Conservation (phyloP, 1,140 invertebrate genomes). For the Phortica variegata region DNA sequence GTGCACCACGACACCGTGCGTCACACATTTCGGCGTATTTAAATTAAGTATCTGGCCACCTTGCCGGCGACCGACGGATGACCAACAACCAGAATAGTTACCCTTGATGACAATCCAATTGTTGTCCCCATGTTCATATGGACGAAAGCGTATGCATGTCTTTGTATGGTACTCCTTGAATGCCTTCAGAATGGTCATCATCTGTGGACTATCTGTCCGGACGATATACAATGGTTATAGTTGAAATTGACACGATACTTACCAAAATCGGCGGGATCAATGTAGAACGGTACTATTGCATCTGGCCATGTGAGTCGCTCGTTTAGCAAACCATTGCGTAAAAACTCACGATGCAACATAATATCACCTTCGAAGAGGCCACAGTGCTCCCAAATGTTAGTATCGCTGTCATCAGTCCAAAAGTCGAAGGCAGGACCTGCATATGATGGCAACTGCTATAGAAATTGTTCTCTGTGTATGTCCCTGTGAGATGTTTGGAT, state of each 20-base stretch:
- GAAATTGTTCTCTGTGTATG: not conserved
- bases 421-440: slow-evolving; percentile 61
- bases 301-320: slow-evolving; percentile 64
- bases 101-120: slow-evolving; percentile 67
- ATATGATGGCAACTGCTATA: slow-evolving; percentile 28
- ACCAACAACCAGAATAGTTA: slow-evolving; percentile 77
- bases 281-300: slow-evolving; percentile 66
- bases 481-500: not conserved
- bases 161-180: slow-evolving; percentile 70
- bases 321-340: slow-evolving; percentile 65
- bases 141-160: slow-evolving; percentile 73
- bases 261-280: slow-evolving; percentile 68
- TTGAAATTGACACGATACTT: slow-evolving; percentile 35
- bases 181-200: slow-evolving; percentile 63
- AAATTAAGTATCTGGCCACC: slow-evolving; percentile 64
- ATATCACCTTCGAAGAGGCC: slow-evolving; percentile 64
- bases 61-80: slow-evolving; percentile 68
- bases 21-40: slow-evolving; percentile 61
- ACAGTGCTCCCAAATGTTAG: slow-evolving; percentile 68
- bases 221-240: slow-evolving; percentile 5
- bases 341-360: slow-evolving; percentile 57
- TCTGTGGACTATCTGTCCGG: slow-evolving; percentile 44
- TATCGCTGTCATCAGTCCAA: slow-evolving; percentile 62
- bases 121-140: slow-evolving; percentile 65
- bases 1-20: slow-evolving; percentile 62